Evolutionary conservation across 2,888 invertebrate species (phyloP).

Genomic region (Platypus cylindrus): DNA sequence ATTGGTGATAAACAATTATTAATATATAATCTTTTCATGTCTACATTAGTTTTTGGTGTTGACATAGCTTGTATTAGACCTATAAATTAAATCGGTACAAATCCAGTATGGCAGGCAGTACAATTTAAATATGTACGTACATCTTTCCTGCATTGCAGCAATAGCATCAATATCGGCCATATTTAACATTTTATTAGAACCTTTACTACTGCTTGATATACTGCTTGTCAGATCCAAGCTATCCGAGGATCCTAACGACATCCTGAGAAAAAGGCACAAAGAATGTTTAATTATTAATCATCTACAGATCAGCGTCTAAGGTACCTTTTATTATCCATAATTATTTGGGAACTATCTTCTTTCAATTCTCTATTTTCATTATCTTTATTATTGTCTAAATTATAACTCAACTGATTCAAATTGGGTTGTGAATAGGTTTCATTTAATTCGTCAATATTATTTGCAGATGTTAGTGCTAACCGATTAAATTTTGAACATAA

Average conservation of each 20-base stretch:
- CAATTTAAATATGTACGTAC: too few relatives aligned
- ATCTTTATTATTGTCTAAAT: too few relatives aligned
- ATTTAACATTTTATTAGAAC: conserved; percentile 30
- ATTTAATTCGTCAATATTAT: too few relatives aligned
- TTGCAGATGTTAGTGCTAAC: too few relatives aligned
- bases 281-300: too few relatives aligned
- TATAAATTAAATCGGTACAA: conserved; percentile 15
- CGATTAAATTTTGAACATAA: conserved; percentile 4
- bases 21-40: conserved; percentile 19
- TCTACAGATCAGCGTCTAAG: too few relatives aligned
- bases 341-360: too few relatives aligned
- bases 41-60: conserved; percentile 27
- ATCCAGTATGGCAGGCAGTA: neutral
- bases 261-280: conserved; percentile 9
- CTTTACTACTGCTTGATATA: conserved; percentile 30
- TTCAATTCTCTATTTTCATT: too few relatives aligned
- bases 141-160: conserved; percentile 31
- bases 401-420: too few relatives aligned
- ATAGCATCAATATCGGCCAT: conserved; percentile 33
- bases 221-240: conserved; percentile 34
- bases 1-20: conserved; percentile 29
- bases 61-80: conserved; percentile 32
- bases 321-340: too few relatives aligned
- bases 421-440: too few relatives aligned
- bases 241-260: conserved; percentile 29